Evolutionary conservation across 2,797 vertebrate genomes (phyloP).

Genomic region (Periparus ater): DNA sequence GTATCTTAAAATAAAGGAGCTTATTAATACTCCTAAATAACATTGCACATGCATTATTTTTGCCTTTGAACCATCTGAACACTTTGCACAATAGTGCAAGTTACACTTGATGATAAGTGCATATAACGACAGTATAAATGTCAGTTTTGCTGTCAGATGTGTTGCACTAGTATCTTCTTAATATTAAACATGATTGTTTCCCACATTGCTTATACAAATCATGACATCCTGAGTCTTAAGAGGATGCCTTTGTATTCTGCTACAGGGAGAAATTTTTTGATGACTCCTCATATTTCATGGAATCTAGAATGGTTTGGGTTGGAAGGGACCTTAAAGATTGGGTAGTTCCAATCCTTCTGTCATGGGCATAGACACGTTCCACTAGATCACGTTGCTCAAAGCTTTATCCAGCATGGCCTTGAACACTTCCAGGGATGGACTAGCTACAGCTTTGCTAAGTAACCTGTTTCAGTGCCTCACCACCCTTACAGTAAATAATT

Average conservation of each 20-base stretch:
- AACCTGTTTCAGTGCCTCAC: background rate
- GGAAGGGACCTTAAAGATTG: background rate
- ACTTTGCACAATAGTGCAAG: background rate
- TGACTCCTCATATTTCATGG: background rate
- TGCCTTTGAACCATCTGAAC: slow-evolving; percentile 25
- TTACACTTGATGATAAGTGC: slow-evolving; percentile 43
- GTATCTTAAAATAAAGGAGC: slow-evolving; percentile 44
- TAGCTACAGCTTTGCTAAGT: background rate
- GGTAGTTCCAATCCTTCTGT: background rate
- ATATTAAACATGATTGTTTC: background rate
- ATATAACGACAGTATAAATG: slow-evolving; percentile 45
- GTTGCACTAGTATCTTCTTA: background rate
- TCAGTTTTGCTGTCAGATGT: slow-evolving; percentile 22
- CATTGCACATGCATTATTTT: slow-evolving; percentile 15
- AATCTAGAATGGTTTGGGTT: background rate
- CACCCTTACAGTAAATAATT: background rate
- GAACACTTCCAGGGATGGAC: background rate
- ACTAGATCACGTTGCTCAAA: background rate
- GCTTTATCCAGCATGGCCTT: background rate
- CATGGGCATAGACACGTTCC: background rate
- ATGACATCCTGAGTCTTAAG: background rate
- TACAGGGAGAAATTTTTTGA: background rate
- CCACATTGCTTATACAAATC: background rate
- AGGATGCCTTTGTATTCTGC: background rate
- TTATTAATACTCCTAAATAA: slow-evolving; percentile 65